Base-by-base conservation (phyloP, 2,797 vertebrate genomes). In the Hipposideros larvatus region DNA sequence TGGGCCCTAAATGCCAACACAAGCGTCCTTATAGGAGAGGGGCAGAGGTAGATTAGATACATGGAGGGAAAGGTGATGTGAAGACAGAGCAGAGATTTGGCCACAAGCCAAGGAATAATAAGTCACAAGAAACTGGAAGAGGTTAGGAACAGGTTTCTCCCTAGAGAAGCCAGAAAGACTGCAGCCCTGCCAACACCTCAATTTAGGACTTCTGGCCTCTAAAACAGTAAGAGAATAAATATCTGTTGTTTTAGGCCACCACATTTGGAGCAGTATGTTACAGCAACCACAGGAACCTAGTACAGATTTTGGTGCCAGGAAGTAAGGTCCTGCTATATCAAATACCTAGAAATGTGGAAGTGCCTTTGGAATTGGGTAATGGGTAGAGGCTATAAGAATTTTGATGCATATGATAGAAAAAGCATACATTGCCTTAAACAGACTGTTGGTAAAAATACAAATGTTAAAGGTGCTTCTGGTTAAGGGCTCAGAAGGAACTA, bases 41-140 rank as follows among this genome's bases (percentile, higher is more conserved):
- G 31, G 68, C 6, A 94, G 89, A 94, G 87, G 87, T 95, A 90
- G 84, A 73, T 95, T 93, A 74, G n/a, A 95, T 70, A 88, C 9
- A 83, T 28, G 94, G 57, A 94, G 63, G 61, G 51, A 84, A 87
- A 90, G 41, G 53, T 82, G 18, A 73, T 22, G 5, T 77, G 51
- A 93, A 91, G 48, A 75, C 19, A 83, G 22, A 83, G 37, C 24
- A 83, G 16, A 88, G 24, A 90, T 89, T 74, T 51, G 83, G 82
- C 7, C 43, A 90, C 14, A 85, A 95, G 57, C 51, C 41, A 83
- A 88, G n/a, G 53, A 95, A 75, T 31, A 59, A 71, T n/a, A 34
- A 61, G 34, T 28, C 78, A 90, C 14, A 68, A 61, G 51, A 83
- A 94, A 43, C 61, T 48, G 55, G 26, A 87, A 87, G 68, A 68